phyloP scores from a whole-genome alignment of 2,797 vertebrate genomes.

The Stomatorhinus walkeri region DNA sequence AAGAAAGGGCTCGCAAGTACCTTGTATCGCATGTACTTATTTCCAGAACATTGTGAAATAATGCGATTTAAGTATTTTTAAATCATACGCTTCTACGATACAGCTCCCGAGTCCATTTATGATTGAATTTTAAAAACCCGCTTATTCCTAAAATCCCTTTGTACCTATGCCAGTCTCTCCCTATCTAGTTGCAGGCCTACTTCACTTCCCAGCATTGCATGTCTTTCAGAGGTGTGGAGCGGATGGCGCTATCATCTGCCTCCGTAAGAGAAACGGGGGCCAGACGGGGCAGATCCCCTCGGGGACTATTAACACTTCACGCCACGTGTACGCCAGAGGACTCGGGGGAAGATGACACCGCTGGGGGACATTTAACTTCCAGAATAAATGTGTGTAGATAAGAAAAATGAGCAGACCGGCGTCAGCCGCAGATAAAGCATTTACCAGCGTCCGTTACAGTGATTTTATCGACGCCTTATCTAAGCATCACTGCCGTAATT shows the following conservation, averaged over 20 bases:
- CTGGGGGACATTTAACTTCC: neutral
- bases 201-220: neutral
- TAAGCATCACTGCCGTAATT: neutral
- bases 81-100: neutral
- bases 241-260: slow-evolving; percentile 58
- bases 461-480: neutral
- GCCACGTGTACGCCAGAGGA: slow-evolving; percentile 63
- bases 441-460: neutral
- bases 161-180: neutral
- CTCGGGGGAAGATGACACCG: slow-evolving; percentile 45
- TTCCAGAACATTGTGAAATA: neutral
- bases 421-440: neutral
- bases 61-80: neutral
- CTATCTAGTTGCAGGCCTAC: neutral
- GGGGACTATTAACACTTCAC: slow-evolving; percentile 80
- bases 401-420: slow-evolving; percentile 32
- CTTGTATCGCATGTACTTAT: neutral
- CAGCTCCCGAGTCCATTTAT: neutral
- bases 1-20: neutral
- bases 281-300: slow-evolving; percentile 49
- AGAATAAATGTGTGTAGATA: slow-evolving; percentile 45
- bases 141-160: neutral
- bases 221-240: slow-evolving; percentile 67
- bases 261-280: slow-evolving; percentile 49
- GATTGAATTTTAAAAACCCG: neutral